Evolutionary conservation across 2,113 vertebrate species (phyloP), one percentile per base, ranked within the genome.

Genomic region (Pseudopipra pipra): DNA sequence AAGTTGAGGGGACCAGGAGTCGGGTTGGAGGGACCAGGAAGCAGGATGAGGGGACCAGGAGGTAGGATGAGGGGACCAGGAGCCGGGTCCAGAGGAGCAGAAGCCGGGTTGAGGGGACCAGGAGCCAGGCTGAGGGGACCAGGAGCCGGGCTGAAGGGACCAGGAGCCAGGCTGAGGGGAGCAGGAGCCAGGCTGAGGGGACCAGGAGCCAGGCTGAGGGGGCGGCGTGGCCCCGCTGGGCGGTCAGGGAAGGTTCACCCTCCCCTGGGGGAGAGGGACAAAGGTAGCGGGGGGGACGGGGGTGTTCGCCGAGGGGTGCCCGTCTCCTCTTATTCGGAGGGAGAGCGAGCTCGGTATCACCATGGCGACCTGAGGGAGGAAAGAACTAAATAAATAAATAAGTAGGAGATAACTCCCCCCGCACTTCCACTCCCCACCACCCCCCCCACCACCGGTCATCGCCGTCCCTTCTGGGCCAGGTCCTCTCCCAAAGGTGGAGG

Each of bases 301-400:
- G 73, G 85, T 87, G 95, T 76, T 96, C 93, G 58, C 67, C 54
- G 80, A 97, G 97, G 96, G 97, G 97, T 97, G 95, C 95, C 97
- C 97, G 91, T 97, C 97, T 98, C 94, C 84, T 96, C 97, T 94
- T 75, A 97, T 96, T 96, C 78, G 73, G 81, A 95, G 96, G 94
- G 97, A 96, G 94, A 96, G 89, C 67, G 96, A 98, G 97, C 98
- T 97, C 93, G 46, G 71, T 90, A 97, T 98, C 98, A 98, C 98
- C 98, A 98, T 98, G 98, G 97, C 97, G 98, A 98, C 98, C 97
- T 95, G 97, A 97, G 95, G 96, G 95, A 94, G 92, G 85, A 87
- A 91, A 77, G 19, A 80, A 51, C 33, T 61, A 96, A 95, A 96
- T 96, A 96, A 96, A 96, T 96, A 96, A 95, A 95, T 96, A 95